These are phyloP conservation scores for Oostethus manadensis DNA, from an alignment of 2,113 vertebrate genomes.

Conservation along the genomic window DNA sequence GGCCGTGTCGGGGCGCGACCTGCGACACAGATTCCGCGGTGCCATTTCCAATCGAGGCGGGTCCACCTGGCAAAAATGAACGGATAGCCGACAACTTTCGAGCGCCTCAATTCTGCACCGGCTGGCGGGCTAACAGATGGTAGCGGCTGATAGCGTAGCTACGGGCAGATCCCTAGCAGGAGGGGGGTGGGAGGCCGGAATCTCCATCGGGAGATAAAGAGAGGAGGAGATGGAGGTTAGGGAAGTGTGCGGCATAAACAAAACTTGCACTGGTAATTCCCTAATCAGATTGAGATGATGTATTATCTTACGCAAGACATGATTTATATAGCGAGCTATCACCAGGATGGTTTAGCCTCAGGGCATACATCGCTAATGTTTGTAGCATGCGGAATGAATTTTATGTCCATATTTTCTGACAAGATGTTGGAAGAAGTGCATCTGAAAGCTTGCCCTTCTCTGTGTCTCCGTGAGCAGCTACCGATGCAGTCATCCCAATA, in stretches of 20 bases:
- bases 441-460: no score
- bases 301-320: slow-evolving; percentile 41
- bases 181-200: slow-evolving; percentile 24
- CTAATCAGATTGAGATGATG: slow-evolving; percentile 56
- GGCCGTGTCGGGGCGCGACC: slow-evolving; percentile 17
- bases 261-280: slow-evolving; percentile 47
- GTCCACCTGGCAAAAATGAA: slow-evolving; percentile 55
- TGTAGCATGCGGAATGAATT: no score
- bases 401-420: no score
- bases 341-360: slow-evolving; percentile 25
- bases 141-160: slow-evolving; percentile 52
- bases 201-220: slow-evolving; percentile 17
- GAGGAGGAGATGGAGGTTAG: slow-evolving; percentile 38
- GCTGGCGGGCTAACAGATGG: slow-evolving; percentile 66
- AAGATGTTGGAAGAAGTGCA: no score
- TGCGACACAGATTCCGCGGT: slow-evolving; percentile 29
- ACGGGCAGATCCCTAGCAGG: slow-evolving; percentile 45
- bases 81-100: slow-evolving; percentile 58
- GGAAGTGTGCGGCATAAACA: slow-evolving; percentile 18
- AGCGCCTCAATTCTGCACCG: slow-evolving; percentile 66
- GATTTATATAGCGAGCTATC: not conserved
- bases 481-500: no score
- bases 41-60: slow-evolving; percentile 45
- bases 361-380: slow-evolving; percentile 31
- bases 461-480: no score